phyloP scores from a whole-genome alignment of 1,140 invertebrate genomes.

The Ruditapes philippinarum region DNA sequence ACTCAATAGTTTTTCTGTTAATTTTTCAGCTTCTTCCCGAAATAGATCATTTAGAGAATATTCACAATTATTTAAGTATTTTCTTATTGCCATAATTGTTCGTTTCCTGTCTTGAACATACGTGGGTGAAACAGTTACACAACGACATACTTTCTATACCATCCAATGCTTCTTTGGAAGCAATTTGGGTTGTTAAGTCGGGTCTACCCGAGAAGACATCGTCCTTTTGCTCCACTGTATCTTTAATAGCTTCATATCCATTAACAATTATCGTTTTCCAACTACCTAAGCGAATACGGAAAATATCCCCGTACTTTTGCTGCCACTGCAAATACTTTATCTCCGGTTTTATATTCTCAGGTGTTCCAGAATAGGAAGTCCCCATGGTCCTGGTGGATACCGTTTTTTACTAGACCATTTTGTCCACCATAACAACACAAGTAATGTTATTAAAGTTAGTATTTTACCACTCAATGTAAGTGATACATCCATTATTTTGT shows the following conservation, averaged over 20 bases:
- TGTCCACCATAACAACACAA: too few species aligned
- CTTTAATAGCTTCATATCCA: slow-evolving; percentile 48
- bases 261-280: slow-evolving; percentile 52
- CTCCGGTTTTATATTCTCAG: slow-evolving; percentile 54
- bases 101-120: background rate
- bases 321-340: too few species aligned
- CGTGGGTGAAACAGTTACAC: background rate
- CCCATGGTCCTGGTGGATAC: slow-evolving; percentile 58
- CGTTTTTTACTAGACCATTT: background rate
- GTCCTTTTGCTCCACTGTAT: slow-evolving; percentile 39
- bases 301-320: slow-evolving; percentile 64
- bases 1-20: background rate
- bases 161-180: background rate
- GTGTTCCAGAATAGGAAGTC: slow-evolving; percentile 70
- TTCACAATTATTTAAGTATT: background rate
- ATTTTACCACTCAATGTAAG: too few species aligned
- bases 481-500: too few species aligned
- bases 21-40: too few species aligned
- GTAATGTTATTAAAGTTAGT: too few species aligned
- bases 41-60: slow-evolving; percentile 12
- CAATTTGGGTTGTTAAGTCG: background rate
- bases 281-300: slow-evolving; percentile 50
- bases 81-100: background rate
- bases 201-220: slow-evolving; percentile 64
- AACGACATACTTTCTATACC: background rate